Percentiles rank a stretch among this genome's conserved stretches.
Conservation (phyloP, 2,888 invertebrate genomes). For the Tenthredo notha region DNA sequence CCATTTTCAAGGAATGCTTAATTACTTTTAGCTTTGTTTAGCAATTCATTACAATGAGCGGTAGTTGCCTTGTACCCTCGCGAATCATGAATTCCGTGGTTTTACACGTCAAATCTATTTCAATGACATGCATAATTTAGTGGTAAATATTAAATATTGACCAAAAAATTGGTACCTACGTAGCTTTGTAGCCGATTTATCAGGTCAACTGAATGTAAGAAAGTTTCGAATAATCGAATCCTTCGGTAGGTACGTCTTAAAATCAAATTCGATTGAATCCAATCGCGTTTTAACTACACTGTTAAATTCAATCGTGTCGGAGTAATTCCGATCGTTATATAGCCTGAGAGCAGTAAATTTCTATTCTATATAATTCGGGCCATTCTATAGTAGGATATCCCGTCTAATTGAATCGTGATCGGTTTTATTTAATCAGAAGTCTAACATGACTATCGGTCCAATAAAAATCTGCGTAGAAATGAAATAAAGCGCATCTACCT, state of each 20-base stretch:
- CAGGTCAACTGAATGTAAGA: neutral
- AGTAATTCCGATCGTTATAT: neutral
- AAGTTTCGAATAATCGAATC: neutral
- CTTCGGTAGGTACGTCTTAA: neutral
- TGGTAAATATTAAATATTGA: neutral
- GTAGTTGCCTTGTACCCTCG: neutral
- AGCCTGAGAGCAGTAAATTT: neutral
- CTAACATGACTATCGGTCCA: neutral
- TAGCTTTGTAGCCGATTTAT: no score
- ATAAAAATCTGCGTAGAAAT: neutral
- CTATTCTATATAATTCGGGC: neutral
- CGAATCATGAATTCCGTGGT: neutral
- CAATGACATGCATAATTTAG: neutral
- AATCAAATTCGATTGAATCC: neutral
- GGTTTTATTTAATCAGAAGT: no score
- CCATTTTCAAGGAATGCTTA: neutral
- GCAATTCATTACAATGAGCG: neutral
- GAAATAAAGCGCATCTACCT: neutral
- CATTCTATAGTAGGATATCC: neutral
- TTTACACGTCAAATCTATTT: neutral
- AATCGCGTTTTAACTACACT: neutral
- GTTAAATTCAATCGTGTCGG: neutral
- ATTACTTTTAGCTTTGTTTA: slow-evolving; percentile 17
- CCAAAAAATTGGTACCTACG: neutral
- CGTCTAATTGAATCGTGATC: neutral